Conservation (phyloP, 2,888 invertebrate genomes). For the Metallyticus violacea region DNA sequence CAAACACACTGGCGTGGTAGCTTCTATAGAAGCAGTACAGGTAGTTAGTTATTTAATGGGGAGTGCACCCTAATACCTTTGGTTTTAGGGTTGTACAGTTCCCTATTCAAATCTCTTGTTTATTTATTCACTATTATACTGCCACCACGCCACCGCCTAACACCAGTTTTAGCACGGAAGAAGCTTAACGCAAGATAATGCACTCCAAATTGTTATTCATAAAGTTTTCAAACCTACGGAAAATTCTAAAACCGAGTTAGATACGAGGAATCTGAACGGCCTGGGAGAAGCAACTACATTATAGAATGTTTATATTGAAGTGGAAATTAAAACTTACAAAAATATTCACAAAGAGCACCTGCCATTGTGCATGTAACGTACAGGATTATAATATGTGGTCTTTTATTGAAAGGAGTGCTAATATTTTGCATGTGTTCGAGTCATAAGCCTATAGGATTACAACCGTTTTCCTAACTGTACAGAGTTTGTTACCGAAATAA, state of each 20-base stretch:
- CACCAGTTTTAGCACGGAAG: background rate
- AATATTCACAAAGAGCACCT: background rate
- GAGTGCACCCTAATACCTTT: background rate
- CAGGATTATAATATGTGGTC: too few relatives aligned
- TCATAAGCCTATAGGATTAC: too few relatives aligned
- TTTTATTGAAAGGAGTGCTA: too few relatives aligned
- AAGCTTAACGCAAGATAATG: background rate
- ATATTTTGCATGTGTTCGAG: too few relatives aligned
- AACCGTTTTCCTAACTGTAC: too few relatives aligned
- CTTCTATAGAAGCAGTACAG: background rate
- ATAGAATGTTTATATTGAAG: background rate
- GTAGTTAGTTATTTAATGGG: background rate
- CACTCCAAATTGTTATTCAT: background rate
- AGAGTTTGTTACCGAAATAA: too few relatives aligned
- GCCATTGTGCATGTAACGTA: too few relatives aligned
- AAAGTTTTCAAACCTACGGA: background rate
- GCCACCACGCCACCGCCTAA: background rate
- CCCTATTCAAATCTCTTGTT: background rate
- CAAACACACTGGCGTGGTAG: too few relatives aligned
- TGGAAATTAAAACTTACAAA: background rate
- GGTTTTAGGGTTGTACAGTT: background rate
- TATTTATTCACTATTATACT: background rate
- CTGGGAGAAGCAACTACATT: background rate
- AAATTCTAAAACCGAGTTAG: background rate
- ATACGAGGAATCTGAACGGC: background rate